These are phyloP conservation scores for Rhaphigaster nebulosa DNA, from an alignment of 2,888 invertebrate genomes.

Conservation along the genomic window DNA sequence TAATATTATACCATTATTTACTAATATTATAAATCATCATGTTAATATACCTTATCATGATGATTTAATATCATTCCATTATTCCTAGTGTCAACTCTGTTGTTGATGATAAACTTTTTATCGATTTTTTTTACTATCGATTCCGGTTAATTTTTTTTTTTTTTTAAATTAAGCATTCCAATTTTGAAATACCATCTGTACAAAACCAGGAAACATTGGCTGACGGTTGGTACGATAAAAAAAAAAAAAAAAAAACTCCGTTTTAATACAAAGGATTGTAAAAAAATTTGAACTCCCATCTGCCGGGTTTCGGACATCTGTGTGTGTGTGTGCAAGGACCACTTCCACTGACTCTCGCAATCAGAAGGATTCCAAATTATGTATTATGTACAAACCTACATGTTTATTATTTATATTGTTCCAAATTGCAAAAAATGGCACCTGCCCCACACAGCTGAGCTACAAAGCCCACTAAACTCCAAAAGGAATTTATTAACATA, in stretches of 20 bases:
- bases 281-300: not conserved
- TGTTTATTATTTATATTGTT: conserved; percentile 1
- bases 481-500: conserved; percentile 8
- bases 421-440: conserved; percentile 5
- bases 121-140: too few species aligned
- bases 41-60: too few species aligned
- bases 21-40: too few species aligned
- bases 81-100: too few species aligned
- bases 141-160: too few species aligned
- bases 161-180: not conserved
- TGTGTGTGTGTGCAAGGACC: conserved; percentile 6
- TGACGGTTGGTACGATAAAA: not conserved
- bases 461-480: not conserved
- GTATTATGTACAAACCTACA: not conserved
- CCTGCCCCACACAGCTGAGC: not conserved
- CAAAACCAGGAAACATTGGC: not conserved
- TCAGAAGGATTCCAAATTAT: not conserved
- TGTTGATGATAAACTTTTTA: too few species aligned
- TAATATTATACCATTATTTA: too few species aligned
- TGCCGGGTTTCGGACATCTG: conserved; percentile 19
- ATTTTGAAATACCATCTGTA: not conserved
- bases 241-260: not conserved
- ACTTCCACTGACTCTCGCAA: not conserved
- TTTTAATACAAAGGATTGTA: conserved; percentile 1
- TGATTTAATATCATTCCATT: too few species aligned